phyloP scores from a whole-genome alignment of 35 echinoderm and acorn worm genomes.

The Ophioderma brevispina region DNA sequence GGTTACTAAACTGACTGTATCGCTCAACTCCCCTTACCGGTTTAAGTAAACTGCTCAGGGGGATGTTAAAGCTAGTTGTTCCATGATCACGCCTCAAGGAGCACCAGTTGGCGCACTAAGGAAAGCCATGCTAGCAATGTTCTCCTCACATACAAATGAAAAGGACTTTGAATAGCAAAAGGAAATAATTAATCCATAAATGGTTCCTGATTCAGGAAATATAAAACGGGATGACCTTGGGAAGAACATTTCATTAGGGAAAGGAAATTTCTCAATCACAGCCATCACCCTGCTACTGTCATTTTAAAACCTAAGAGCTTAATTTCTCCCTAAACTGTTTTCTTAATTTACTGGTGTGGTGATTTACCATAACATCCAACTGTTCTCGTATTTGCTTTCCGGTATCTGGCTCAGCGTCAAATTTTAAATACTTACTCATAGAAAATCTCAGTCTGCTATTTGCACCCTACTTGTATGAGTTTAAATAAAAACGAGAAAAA shows the following conservation, averaged over 20 bases:
- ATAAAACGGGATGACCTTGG: background rate
- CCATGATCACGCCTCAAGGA: background rate
- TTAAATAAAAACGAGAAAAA: background rate
- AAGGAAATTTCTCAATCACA: too few species aligned
- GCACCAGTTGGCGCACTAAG: background rate
- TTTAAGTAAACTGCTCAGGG: background rate
- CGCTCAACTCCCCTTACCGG: background rate
- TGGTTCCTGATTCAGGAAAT: background rate
- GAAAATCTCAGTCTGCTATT: background rate
- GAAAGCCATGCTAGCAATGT: background rate
- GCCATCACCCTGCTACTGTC: too few species aligned
- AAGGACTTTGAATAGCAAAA: background rate
- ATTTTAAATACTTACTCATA: too few species aligned
- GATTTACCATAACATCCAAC: too few species aligned
- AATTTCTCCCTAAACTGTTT: too few species aligned
- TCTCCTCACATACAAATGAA: background rate
- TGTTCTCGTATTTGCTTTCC: too few species aligned
- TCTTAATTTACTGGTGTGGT: too few species aligned
- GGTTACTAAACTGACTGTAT: constrained; percentile 10
- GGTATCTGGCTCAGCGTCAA: too few species aligned
- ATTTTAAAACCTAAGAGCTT: too few species aligned
- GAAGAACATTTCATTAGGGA: too few species aligned
- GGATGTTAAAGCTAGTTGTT: background rate
- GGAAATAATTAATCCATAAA: background rate
- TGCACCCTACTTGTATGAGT: background rate